phyloP scores from a whole-genome alignment of 2,797 vertebrate species.

The Streptopelia turtur region DNA sequence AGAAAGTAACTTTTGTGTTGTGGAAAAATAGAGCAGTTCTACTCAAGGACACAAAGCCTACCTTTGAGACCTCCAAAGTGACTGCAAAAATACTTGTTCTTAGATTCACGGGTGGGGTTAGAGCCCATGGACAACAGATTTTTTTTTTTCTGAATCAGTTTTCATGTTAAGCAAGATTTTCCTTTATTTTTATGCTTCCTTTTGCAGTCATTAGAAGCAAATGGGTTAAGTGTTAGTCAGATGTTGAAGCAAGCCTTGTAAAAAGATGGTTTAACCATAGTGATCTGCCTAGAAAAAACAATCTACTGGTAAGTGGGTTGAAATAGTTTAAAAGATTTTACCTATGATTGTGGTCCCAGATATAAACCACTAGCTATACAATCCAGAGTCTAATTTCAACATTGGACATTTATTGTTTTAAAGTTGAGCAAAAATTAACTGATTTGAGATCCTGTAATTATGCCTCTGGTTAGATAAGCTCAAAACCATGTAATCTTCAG shows the following conservation, averaged over 20 bases:
- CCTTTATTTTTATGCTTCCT: not conserved
- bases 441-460: constrained; percentile 23
- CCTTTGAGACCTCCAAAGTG: not conserved
- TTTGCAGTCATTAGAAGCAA: not conserved
- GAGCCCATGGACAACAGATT: not conserved
- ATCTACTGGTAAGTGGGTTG: not conserved
- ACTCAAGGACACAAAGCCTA: not conserved
- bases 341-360: not conserved
- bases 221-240: not conserved
- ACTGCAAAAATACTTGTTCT: not conserved
- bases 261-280: not conserved
- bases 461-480: constrained; percentile 18
- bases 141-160: not conserved
- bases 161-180: not conserved
- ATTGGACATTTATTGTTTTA: not conserved
- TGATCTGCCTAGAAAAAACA: not conserved
- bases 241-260: not conserved
- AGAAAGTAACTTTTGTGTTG: not conserved
- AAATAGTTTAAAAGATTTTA: not conserved
- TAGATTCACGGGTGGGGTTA: not conserved
- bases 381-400: not conserved
- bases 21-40: not conserved
- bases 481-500: constrained; percentile 23
- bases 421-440: constrained; percentile 23
- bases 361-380: not conserved